These are phyloP conservation scores for Microtus richardsoni DNA, from an alignment of 2,113 vertebrate species.

Conservation along the genomic window DNA sequence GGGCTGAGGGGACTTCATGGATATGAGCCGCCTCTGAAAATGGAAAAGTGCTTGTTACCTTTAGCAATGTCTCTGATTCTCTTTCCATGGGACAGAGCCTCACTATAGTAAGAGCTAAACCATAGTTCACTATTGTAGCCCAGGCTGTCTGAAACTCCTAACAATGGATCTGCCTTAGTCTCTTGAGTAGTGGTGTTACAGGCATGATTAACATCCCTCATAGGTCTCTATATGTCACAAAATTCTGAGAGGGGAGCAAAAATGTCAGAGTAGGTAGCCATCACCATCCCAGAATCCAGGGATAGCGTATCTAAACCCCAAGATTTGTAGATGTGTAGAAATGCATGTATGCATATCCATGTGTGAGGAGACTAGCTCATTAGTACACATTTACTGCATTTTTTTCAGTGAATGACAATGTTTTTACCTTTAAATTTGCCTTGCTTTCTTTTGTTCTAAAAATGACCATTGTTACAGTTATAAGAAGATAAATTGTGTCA, in stretches of 20 bases:
- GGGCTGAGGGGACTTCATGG: background rate
- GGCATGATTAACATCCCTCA: background rate
- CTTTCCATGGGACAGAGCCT: background rate
- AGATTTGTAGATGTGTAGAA: rapidly evolving
- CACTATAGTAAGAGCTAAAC: background rate
- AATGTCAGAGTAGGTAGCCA: background rate
- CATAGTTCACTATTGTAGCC: background rate
- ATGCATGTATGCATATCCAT: too few species aligned
- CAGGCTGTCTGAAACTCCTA: background rate
- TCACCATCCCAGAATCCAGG: too few species aligned
- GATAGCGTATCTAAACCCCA: rapidly evolving
- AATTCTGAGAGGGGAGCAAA: background rate
- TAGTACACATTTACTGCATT: rapidly evolving
- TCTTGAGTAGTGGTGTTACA: background rate
- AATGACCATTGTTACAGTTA: background rate
- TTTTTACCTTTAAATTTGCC: background rate
- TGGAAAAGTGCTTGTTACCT: background rate
- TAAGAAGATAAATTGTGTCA: background rate
- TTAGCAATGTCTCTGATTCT: background rate
- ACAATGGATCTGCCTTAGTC: background rate
- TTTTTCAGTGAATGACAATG: background rate
- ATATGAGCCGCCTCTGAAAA: background rate
- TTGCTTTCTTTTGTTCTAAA: conserved; percentile 1
- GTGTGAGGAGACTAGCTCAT: rapidly evolving
- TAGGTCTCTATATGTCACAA: background rate